These are phyloP conservation scores for Coccyzus lansbergi DNA, from an alignment of 2,797 vertebrate species.

Conservation along the genomic window DNA sequence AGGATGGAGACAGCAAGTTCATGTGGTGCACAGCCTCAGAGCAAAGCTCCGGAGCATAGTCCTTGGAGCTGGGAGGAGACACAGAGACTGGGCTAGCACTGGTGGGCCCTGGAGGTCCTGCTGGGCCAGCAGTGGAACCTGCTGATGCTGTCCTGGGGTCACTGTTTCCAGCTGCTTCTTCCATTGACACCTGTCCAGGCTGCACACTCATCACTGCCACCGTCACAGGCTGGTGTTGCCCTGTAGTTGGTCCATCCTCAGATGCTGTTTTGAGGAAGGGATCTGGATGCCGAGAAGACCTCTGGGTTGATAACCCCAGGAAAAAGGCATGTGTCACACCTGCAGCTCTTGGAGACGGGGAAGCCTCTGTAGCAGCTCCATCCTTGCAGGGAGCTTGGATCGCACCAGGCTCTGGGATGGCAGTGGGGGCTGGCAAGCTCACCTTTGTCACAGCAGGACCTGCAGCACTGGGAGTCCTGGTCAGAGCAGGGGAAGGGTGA, in stretches of 20 bases:
- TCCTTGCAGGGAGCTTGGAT: not conserved
- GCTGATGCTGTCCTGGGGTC: not conserved
- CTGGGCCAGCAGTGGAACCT: not conserved
- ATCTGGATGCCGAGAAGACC: not conserved
- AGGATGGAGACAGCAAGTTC: not conserved
- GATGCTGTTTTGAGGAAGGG: not conserved
- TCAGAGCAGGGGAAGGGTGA: not conserved
- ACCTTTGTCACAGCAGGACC: fast-evolving
- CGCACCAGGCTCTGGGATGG: not conserved
- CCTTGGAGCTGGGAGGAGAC: not conserved
- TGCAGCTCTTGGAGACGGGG: not conserved
- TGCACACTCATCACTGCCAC: not conserved
- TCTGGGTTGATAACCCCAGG: not conserved
- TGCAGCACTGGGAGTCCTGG: not conserved
- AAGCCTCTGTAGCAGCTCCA: not conserved
- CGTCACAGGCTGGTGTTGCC: fast-evolving
- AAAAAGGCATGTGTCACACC: not conserved
- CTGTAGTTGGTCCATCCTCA: not conserved
- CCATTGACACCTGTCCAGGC: not conserved
- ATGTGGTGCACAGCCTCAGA: not conserved
- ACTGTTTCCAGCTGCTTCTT: not conserved
- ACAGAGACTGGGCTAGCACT: not conserved
- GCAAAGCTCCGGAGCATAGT: fast-evolving
- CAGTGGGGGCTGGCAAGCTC: not conserved
- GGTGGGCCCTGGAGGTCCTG: not conserved